Evolutionary conservation across 2,797 vertebrate species (phyloP).

Genomic region (Malacoctenus gilli): DNA sequence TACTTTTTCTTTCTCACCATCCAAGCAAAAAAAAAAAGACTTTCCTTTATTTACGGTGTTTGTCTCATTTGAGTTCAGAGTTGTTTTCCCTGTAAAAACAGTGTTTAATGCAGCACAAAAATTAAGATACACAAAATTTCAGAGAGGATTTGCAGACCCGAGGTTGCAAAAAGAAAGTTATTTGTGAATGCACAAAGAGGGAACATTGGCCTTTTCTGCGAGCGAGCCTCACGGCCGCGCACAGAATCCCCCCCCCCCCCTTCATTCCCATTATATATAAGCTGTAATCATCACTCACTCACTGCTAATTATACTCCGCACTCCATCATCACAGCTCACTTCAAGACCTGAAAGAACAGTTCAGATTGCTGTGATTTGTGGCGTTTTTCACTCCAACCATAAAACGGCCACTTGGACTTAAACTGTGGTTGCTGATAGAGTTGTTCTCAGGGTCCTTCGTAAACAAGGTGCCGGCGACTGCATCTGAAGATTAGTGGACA

Average conservation of each 20-base stretch:
- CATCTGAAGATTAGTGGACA: not conserved
- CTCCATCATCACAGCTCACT: constrained; percentile 39
- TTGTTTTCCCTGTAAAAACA: constrained; percentile 46
- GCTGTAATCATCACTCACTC: constrained; percentile 58
- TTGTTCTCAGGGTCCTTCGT: not conserved
- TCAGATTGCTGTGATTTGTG: constrained; percentile 30
- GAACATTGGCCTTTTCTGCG: constrained; percentile 30
- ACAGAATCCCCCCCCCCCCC: constrained; percentile 9
- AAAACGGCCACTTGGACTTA: constrained; percentile 9
- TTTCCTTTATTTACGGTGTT: constrained; percentile 45
- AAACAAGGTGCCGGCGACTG: constrained; percentile 1
- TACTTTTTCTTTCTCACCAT: constrained; percentile 12
- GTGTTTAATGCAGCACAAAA: constrained; percentile 57
- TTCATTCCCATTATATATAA: constrained; percentile 39
- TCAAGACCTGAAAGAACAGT: constrained; percentile 28
- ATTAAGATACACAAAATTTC: constrained; percentile 43
- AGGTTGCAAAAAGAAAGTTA: constrained; percentile 31
- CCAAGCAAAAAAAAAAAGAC: constrained; percentile 10
- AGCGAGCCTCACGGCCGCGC: constrained; percentile 33
- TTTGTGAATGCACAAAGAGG: constrained; percentile 49
- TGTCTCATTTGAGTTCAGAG: constrained; percentile 37
- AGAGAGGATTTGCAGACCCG: constrained; percentile 22
- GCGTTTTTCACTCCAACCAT: constrained; percentile 20
- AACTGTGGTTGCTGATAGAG: not conserved
- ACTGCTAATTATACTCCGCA: constrained; percentile 50